These are phyloP conservation scores for Dendrolimus punctatus DNA, from an alignment of 1,140 invertebrate species.

Conservation along the genomic window DNA sequence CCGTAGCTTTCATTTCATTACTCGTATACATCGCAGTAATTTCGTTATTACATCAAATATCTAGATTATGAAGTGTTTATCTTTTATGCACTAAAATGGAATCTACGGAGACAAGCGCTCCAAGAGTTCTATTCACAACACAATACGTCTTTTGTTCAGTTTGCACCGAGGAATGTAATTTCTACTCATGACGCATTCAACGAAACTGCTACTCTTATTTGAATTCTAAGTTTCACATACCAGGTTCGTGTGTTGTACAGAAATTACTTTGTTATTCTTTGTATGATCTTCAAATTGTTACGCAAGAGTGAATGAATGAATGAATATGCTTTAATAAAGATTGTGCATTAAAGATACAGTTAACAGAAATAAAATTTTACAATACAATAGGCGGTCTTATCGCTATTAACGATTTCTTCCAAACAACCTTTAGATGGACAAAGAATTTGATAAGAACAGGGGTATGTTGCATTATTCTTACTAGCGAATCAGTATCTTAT, in stretches of 20 bases:
- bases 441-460: no score
- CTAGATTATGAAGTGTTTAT: neutral
- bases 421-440: no score
- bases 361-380: no score
- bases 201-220: slow-evolving; percentile 15
- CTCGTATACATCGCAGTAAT: neutral
- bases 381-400: no score
- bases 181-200: slow-evolving; percentile 12
- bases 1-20: neutral
- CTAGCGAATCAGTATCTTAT: no score
- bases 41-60: neutral
- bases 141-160: slow-evolving; percentile 12
- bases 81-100: neutral
- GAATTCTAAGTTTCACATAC: slow-evolving; percentile 13
- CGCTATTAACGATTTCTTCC: no score
- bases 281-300: no score
- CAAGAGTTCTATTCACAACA: neutral
- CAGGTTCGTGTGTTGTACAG: slow-evolving; percentile 4
- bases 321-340: no score
- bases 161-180: slow-evolving; percentile 19
- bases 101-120: neutral
- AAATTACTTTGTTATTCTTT: slow-evolving; percentile 4
- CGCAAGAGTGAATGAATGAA: no score
- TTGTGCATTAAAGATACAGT: no score
- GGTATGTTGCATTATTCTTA: no score